Percentiles rank a stretch among this genome's conserved stretches.
These are phyloP conservation scores for Lasioglossum villosulum DNA, from an alignment of 2,888 invertebrate genomes.

Conservation along the genomic window DNA sequence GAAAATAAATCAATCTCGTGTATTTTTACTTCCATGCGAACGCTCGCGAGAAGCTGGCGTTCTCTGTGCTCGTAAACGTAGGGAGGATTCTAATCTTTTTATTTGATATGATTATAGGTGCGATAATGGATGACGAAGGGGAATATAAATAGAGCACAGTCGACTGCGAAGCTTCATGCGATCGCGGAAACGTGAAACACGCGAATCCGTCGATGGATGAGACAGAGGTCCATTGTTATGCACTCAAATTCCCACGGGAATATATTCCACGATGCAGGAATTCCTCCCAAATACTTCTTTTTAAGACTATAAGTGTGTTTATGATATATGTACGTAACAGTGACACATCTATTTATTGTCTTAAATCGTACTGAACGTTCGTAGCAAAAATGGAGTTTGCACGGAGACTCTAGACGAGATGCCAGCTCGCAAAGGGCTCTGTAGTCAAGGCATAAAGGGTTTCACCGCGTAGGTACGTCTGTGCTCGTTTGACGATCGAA, in stretches of 20 bases:
- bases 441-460: background rate
- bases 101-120: background rate
- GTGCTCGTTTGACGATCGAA: slow-evolving; percentile 7
- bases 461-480: background rate
- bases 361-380: background rate
- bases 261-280: background rate
- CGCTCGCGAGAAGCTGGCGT: background rate
- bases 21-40: background rate
- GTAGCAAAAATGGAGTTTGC: background rate
- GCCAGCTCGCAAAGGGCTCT: slow-evolving; percentile 4
- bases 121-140: background rate
- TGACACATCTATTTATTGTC: background rate
- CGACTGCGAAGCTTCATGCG: slow-evolving; percentile 10
- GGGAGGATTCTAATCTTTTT: background rate
- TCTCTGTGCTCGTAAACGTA: slow-evolving; percentile 13
- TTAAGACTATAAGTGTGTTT: background rate
- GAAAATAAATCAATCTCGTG: slow-evolving; percentile 19
- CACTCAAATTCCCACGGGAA: background rate
- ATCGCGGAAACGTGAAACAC: background rate
- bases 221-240: background rate
- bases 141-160: slow-evolving; percentile 22
- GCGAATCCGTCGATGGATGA: slow-evolving; percentile 4
- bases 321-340: background rate
- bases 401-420: no score
- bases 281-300: background rate